Evolutionary conservation across 2,888 invertebrate species (phyloP).

Genomic region (Autographa pulchrina): DNA sequence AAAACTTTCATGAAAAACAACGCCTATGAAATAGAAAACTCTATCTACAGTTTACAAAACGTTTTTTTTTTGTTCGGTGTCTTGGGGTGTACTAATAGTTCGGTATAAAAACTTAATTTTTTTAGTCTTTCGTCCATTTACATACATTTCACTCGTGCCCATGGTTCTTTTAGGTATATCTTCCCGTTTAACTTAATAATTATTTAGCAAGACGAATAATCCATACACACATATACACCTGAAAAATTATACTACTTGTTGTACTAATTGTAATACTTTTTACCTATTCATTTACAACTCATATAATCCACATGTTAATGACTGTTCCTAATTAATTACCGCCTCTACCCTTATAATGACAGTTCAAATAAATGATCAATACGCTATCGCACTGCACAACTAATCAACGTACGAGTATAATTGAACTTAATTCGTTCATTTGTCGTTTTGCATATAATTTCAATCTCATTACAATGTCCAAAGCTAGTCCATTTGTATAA

Average conservation of each 20-base stretch:
- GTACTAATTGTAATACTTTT: no score
- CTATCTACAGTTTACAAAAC: slow-evolving; percentile 61
- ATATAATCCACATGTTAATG: not conserved
- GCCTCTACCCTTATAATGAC: not conserved
- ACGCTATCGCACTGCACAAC: slow-evolving; percentile 40
- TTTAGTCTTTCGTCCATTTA: not conserved
- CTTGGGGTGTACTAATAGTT: slow-evolving; percentile 12
- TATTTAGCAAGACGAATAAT: no score
- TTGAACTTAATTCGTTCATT: slow-evolving; percentile 36
- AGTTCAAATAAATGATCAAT: slow-evolving; percentile 41
- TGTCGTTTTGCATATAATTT: slow-evolving; percentile 27
- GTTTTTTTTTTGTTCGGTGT: slow-evolving; percentile 50
- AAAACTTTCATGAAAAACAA: slow-evolving; percentile 83
- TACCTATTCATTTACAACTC: not conserved
- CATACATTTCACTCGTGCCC: not conserved
- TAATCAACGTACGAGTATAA: slow-evolving; percentile 37
- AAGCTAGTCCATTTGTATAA: slow-evolving; percentile 18
- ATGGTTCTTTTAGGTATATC: not conserved
- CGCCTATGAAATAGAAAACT: slow-evolving; percentile 72
- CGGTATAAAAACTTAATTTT: not conserved
- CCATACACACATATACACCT: no score
- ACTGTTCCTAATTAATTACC: not conserved
- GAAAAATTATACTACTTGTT: no score
- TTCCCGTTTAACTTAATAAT: no score
- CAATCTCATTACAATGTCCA: slow-evolving; percentile 12